Conservation (phyloP, 2,113 vertebrate genomes). For the Hippotragus niger region DNA sequence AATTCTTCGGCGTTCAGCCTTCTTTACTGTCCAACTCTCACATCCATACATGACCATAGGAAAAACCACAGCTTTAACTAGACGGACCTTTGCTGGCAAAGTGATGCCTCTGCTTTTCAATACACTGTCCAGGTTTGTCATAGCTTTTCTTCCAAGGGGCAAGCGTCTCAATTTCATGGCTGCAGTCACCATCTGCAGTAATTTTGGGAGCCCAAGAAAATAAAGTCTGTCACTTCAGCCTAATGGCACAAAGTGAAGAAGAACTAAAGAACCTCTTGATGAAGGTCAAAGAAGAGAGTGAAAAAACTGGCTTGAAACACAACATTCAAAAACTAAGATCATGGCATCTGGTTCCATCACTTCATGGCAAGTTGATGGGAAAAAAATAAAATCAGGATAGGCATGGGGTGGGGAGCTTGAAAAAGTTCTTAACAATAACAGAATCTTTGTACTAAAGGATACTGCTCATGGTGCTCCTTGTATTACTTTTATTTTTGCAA, state of each 20-base stretch:
- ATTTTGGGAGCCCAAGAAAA: background rate
- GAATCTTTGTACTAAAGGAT: background rate
- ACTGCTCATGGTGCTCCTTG: background rate
- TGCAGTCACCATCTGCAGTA: background rate
- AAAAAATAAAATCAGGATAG: background rate
- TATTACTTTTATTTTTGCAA: background rate
- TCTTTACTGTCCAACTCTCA: background rate
- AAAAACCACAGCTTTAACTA: background rate
- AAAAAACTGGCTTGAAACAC: background rate
- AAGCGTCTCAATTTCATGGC: background rate
- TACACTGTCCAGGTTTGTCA: background rate
- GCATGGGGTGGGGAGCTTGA: background rate
- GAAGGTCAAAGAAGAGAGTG: background rate
- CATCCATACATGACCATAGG: background rate
- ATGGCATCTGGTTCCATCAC: background rate
- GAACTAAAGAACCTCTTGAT: background rate
- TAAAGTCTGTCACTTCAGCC: background rate
- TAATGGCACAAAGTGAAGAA: background rate
- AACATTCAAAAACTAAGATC: background rate
- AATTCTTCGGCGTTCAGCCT: background rate
- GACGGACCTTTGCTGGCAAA: background rate
- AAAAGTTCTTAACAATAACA: background rate
- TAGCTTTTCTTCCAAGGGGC: background rate
- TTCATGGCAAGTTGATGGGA: background rate
- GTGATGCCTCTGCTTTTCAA: background rate